Conservation (phyloP, 2,797 vertebrate species). For the Melopsittacus undulatus region DNA sequence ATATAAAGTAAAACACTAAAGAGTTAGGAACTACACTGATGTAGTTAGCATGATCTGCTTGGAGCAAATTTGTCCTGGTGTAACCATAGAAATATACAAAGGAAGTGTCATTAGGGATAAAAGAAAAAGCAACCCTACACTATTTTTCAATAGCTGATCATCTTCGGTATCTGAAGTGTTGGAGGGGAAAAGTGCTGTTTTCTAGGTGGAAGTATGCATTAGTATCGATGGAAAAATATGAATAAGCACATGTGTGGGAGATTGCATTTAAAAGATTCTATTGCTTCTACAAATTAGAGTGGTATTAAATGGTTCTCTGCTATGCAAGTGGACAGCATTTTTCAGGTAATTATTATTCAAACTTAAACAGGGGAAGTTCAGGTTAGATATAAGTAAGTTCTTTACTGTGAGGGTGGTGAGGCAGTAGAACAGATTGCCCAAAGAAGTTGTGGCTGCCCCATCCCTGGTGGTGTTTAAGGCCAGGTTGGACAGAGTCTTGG, state of each 20-base stretch:
- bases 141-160: not conserved
- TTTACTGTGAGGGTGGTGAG: not conserved
- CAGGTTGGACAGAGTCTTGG: not conserved
- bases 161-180: not conserved
- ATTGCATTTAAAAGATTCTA: not conserved
- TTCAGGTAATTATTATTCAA: not conserved
- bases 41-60: not conserved
- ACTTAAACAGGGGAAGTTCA: not conserved
- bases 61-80: not conserved
- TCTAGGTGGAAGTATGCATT: not conserved
- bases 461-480: not conserved
- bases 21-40: not conserved
- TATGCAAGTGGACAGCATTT: not conserved
- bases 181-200: not conserved
- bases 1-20: not conserved
- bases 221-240: not conserved
- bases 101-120: not conserved
- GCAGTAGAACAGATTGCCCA: not conserved
- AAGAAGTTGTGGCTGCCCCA: not conserved
- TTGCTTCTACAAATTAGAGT: not conserved
- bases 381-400: not conserved
- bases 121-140: rapidly evolving
- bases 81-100: not conserved
- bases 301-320: not conserved
- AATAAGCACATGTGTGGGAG: not conserved